Percentiles rank a stretch among this genome's conserved stretches.
Conservation (phyloP, 1,140 invertebrate genomes). For the Papilio glaucus region DNA sequence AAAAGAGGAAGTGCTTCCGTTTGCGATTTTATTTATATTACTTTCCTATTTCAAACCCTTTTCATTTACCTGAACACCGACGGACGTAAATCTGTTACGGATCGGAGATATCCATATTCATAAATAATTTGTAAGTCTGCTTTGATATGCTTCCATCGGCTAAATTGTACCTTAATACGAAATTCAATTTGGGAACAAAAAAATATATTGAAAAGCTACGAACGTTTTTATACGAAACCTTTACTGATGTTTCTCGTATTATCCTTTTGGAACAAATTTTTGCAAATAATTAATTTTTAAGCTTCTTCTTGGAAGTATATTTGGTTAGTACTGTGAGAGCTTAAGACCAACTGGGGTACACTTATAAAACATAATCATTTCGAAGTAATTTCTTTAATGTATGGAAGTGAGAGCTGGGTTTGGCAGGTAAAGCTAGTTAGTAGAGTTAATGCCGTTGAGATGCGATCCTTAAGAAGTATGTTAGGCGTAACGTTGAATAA, state of each 20-base stretch:
- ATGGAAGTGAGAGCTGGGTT: no score
- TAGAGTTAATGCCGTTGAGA: no score
- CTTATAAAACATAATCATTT: no score
- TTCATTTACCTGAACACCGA: slow-evolving; percentile 12
- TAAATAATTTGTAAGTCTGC: slow-evolving; percentile 16
- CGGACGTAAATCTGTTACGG: slow-evolving; percentile 18
- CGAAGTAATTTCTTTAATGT: no score
- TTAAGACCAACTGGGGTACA: no score
- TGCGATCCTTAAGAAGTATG: no score
- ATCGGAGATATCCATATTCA: slow-evolving; percentile 22
- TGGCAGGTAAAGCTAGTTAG: no score
- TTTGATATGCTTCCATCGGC: slow-evolving; percentile 20
- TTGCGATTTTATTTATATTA: slow-evolving; percentile 21
- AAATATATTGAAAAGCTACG: slow-evolving; percentile 1
- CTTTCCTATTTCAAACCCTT: slow-evolving; percentile 23
- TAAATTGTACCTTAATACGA: slow-evolving; percentile 17
- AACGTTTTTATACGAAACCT: not conserved
- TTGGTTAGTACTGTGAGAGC: no score
- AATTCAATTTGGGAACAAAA: slow-evolving; percentile 24
- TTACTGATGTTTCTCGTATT: not conserved
- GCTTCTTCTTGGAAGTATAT: no score
- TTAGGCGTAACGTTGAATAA: no score
- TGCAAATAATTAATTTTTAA: no score
- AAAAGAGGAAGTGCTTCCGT: slow-evolving; percentile 18
- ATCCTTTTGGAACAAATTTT: not conserved